phyloP scores from a whole-genome alignment of 1,140 invertebrate genomes.

The Andrena cerasifolii region DNA sequence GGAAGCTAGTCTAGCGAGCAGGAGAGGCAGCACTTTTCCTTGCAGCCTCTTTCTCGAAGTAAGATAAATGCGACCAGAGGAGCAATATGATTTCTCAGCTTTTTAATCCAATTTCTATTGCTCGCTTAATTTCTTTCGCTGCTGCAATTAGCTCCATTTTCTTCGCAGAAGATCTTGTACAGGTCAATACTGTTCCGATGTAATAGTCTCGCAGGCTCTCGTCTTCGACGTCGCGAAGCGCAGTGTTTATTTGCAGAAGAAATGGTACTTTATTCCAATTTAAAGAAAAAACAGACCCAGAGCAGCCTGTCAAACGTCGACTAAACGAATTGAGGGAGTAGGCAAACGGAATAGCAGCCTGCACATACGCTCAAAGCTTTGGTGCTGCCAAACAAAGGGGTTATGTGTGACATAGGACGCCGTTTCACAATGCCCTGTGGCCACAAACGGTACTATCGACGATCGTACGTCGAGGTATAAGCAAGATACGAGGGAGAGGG shows the following conservation, averaged over 20 bases:
- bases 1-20: slow-evolving; percentile 47
- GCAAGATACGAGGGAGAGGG: slow-evolving; percentile 17
- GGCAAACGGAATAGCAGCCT: not conserved
- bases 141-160: slow-evolving; percentile 27
- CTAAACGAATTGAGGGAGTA: not conserved
- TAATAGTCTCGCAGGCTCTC: not conserved
- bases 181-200: not conserved
- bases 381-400: slow-evolving; percentile 38
- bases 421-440: not conserved
- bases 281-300: too few relatives aligned
- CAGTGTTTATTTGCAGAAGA: too few relatives aligned
- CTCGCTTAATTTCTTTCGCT: slow-evolving; percentile 4
- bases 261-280: too few relatives aligned
- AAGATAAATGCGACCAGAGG: slow-evolving; percentile 25
- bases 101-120: slow-evolving; percentile 12
- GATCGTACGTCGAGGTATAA: slow-evolving; percentile 25
- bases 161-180: not conserved
- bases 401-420: slow-evolving; percentile 7
- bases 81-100: slow-evolving; percentile 23
- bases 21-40: not conserved
- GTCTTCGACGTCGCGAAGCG: too few relatives aligned
- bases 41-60: slow-evolving; percentile 1
- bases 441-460: slow-evolving; percentile 15
- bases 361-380: not conserved
- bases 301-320: not conserved